A percentile compares a stretch with the other conserved stretches of the same genome.
These are phyloP conservation scores for Troides helena DNA, from an alignment of 2,888 invertebrate genomes.

Conservation along the genomic window DNA sequence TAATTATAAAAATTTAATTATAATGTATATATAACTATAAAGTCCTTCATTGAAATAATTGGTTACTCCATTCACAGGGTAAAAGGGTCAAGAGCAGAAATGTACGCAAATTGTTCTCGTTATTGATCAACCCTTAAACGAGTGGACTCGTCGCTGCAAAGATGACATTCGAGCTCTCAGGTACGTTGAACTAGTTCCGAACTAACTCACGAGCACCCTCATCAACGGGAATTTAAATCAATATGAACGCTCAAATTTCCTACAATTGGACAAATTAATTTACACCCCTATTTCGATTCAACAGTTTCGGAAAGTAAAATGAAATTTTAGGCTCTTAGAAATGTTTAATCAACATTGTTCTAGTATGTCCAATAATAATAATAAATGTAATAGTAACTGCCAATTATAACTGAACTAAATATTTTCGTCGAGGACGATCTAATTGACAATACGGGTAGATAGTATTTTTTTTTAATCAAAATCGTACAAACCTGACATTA, in stretches of 20 bases:
- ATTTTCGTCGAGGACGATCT: background rate
- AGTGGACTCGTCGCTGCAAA: conserved; percentile 1
- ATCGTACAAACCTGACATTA: too few species aligned
- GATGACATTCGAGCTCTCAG: conserved; percentile 3
- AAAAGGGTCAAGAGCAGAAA: conserved; percentile 1
- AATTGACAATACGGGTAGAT: background rate
- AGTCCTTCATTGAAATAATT: background rate
- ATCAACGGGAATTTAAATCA: conserved; percentile 7
- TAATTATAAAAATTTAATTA: background rate
- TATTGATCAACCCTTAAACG: background rate
- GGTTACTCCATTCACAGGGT: background rate
- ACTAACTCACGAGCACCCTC: background rate
- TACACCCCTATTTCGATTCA: background rate
- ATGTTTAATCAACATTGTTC: background rate
- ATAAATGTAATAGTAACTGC: background rate
- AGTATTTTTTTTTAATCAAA: background rate
- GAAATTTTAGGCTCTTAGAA: background rate
- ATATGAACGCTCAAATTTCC: background rate
- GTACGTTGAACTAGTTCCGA: conserved; percentile 6
- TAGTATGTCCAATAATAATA: background rate
- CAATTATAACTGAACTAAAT: background rate
- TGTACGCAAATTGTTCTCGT: background rate
- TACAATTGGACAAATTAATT: background rate
- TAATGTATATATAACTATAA: background rate
- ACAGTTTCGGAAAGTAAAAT: background rate